Percentiles rank a stretch among this genome's conserved stretches.
Evolutionary conservation across 2,888 invertebrate genomes (phyloP).

Genomic region (Cerceris rybyensis): DNA sequence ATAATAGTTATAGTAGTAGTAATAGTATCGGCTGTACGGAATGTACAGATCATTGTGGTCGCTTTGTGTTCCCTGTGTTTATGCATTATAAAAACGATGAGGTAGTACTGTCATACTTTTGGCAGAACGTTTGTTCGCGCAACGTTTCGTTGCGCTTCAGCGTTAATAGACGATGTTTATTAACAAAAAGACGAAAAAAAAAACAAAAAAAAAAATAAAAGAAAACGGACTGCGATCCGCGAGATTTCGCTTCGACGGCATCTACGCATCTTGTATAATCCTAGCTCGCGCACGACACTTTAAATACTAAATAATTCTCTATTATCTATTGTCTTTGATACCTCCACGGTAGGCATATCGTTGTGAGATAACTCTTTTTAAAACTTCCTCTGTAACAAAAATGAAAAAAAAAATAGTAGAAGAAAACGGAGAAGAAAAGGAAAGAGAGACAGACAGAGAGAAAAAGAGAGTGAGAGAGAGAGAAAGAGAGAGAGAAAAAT

Average conservation of each 20-base stretch:
- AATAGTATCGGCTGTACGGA: constrained; percentile 56
- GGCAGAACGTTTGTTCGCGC: constrained; percentile 63
- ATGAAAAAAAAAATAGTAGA: constrained; percentile 42
- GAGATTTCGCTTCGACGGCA: neutral
- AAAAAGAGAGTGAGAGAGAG: constrained; percentile 36
- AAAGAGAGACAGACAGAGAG: constrained; percentile 44
- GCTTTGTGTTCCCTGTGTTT: constrained; percentile 67
- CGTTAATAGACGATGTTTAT: constrained; percentile 12
- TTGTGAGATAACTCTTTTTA: constrained; percentile 76
- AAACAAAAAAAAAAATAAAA: constrained; percentile 6
- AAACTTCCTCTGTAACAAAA: constrained; percentile 72
- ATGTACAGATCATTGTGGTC: constrained; percentile 63
- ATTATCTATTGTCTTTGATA: constrained; percentile 79
- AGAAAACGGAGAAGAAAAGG: constrained; percentile 30
- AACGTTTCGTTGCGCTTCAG: constrained; percentile 35
- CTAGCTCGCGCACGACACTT: constrained; percentile 57
- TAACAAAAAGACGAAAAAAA: constrained; percentile 6
- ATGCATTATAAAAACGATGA: constrained; percentile 72
- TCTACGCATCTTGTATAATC: constrained; percentile 41
- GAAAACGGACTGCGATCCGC: constrained; percentile 11
- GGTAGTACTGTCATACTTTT: constrained; percentile 78
- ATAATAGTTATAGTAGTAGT: too few relatives aligned
- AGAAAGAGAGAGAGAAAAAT: constrained; percentile 50
- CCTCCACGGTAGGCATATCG: constrained; percentile 78
- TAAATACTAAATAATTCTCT: constrained; percentile 79